Base-by-base conservation (phyloP, 2,797 vertebrate genomes). In the Anguilla obscura region DNA sequence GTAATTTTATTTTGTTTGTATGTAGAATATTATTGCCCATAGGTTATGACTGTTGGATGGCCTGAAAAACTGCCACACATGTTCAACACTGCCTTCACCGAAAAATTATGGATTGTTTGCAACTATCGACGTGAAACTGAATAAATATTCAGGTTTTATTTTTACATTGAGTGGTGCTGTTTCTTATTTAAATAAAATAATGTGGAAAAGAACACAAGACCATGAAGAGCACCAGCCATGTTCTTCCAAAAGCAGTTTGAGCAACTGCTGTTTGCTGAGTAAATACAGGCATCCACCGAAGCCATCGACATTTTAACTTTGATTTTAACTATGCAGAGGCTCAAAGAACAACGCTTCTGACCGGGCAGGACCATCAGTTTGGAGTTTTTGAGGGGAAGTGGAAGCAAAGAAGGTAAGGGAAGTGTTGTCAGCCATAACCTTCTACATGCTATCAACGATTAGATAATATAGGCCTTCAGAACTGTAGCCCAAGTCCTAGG, bases 91-190 rank as follows among this genome's bases (percentile, higher is more conserved):
- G 94, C 95, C 94, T 95, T 95, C 91, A 88, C 92, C 71, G 74
- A 60, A 36, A 93, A 93, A 91, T 90, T 3, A 91, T 87, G 91
- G 92, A 91, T 90, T 92, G 89, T 92, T 91, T 94, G 5, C 87
- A 91, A 94, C 93, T 93, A 92, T 94, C 90, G 95, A 95, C 95
- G 94, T 95, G 93, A 96, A 96, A 93, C 92, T 90, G 85, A 96
- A 95, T 96, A 96, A 93, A 96, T 94, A 85, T 94, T 92, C 94
- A 92, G 90, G 91, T 96, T 93, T 89, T 96, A 95, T 96, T 97
- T 96, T 96, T 96, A 96, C 2, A 94, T 91, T 82, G 91, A 88
- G 14, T 89, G 90, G 83, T 92, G 90, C 50, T 90, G 69, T 86
- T 79, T 24, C 86, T 84, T 92, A 10, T 92, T 92, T 90, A 14